These are phyloP conservation scores for Huso huso DNA, from an alignment of 2,797 vertebrate species.

Conservation along the genomic window DNA sequence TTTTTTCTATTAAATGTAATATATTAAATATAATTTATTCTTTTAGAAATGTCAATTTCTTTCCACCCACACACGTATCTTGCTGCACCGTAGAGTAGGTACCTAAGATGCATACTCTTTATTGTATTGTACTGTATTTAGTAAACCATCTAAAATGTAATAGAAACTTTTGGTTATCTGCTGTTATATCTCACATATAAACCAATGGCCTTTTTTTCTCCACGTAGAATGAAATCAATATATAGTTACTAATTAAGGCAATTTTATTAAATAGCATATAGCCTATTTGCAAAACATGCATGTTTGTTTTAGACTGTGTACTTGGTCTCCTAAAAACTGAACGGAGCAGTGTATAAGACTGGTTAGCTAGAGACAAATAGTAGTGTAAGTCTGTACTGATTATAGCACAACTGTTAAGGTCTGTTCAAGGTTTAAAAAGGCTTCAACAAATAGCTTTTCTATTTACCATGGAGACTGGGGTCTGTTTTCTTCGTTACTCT, in stretches of 20 bases:
- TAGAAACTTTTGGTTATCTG: background rate
- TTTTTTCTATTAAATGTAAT: too few species aligned
- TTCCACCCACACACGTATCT: too few species aligned
- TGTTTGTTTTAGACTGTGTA: conserved; percentile 9
- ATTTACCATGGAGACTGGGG: conserved; percentile 86
- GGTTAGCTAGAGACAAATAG: conserved; percentile 55
- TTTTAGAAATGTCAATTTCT: too few species aligned
- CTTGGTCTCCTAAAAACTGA: conserved; percentile 10
- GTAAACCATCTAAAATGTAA: background rate
- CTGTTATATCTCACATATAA: background rate
- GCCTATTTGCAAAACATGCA: background rate
- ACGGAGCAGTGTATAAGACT: conserved; percentile 21
- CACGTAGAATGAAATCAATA: too few species aligned
- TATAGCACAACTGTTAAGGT: conserved; percentile 73
- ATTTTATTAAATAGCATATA: too few species aligned
- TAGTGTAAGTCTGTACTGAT: conserved; percentile 57
- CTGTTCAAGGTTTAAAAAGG: conserved; percentile 77
- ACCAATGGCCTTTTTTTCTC: too few species aligned
- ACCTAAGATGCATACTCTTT: too few species aligned
- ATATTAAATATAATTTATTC: too few species aligned
- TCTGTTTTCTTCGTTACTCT: conserved; percentile 87
- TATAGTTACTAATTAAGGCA: too few species aligned
- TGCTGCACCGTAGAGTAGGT: too few species aligned
- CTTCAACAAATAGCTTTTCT: conserved; percentile 79
- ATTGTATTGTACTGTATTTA: too few species aligned